Evolutionary conservation across 2,888 invertebrate genomes (phyloP).

Genomic region (Drosophila anomalata): DNA sequence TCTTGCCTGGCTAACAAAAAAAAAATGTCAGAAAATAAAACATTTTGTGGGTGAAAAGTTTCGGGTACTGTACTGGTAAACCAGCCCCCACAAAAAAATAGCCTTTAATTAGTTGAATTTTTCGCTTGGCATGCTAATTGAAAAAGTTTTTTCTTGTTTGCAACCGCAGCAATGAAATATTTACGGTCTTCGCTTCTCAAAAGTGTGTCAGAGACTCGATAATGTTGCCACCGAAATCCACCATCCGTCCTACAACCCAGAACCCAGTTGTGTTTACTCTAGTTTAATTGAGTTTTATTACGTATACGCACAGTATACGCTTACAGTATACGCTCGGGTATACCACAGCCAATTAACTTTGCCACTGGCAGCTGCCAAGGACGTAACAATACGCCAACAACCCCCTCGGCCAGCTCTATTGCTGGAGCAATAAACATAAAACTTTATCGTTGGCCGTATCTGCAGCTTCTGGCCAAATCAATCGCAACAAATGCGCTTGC

Average conservation of each 20-base stretch:
- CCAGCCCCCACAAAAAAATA: conserved; percentile 23
- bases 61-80: background rate
- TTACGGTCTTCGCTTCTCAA: conserved; percentile 20
- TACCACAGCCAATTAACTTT: conserved; percentile 33
- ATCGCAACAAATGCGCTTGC: conserved; percentile 44
- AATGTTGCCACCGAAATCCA: conserved; percentile 1
- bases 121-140: conserved; percentile 47
- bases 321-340: too few species aligned
- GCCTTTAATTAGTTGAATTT: conserved; percentile 47
- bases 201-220: conserved; percentile 32
- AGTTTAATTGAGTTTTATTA: conserved; percentile 51
- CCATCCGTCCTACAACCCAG: background rate
- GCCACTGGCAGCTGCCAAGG: conserved; percentile 25
- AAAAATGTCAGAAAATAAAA: conserved; percentile 1
- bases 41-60: conserved; percentile 35
- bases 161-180: conserved; percentile 35
- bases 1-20: conserved; percentile 2
- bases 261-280: conserved; percentile 28
- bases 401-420: conserved; percentile 5
- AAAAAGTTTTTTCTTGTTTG: conserved; percentile 37
- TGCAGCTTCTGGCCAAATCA: conserved; percentile 44
- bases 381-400: conserved; percentile 12
- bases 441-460: conserved; percentile 44
- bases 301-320: conserved; percentile 48
- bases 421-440: conserved; percentile 39